A percentile compares a stretch with the other conserved stretches of the same genome.
Conservation (phyloP, 2,797 vertebrate genomes). For the Picus viridis region DNA sequence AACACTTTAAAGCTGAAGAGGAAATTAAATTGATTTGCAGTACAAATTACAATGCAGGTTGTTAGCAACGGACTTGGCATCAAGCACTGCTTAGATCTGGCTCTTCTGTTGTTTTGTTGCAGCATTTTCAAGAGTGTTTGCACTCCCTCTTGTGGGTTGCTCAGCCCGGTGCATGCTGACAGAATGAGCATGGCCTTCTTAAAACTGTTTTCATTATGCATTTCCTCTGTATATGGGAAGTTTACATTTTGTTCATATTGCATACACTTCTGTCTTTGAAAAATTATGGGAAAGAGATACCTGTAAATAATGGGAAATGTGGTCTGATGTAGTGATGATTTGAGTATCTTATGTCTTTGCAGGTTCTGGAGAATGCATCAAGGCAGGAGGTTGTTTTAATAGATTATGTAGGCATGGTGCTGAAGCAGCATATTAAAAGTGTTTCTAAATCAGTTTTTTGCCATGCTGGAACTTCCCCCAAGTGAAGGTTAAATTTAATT, state of each 20-base stretch:
- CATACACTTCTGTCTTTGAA: background rate
- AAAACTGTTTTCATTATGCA: background rate
- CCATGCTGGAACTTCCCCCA: background rate
- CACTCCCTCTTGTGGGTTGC: conserved; percentile 53
- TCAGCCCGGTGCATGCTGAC: background rate
- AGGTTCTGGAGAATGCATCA: background rate
- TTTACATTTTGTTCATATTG: background rate
- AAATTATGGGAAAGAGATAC: background rate
- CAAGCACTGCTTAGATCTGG: background rate
- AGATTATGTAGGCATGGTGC: background rate
- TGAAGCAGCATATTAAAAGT: background rate
- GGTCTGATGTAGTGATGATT: background rate
- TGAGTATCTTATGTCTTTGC: background rate
- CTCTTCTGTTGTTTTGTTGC: fast-evolving
- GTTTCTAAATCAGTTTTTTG: background rate
- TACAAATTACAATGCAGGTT: background rate
- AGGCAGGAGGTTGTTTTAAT: background rate
- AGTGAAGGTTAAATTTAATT: background rate
- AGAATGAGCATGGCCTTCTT: background rate
- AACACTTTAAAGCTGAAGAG: background rate
- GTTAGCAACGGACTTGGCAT: background rate
- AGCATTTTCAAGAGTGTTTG: background rate
- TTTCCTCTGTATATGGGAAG: background rate
- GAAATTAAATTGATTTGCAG: conserved; percentile 17
- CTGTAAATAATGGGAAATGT: background rate